Conservation (phyloP, 2,113 vertebrate species). For the Crotalus viridis region DNA sequence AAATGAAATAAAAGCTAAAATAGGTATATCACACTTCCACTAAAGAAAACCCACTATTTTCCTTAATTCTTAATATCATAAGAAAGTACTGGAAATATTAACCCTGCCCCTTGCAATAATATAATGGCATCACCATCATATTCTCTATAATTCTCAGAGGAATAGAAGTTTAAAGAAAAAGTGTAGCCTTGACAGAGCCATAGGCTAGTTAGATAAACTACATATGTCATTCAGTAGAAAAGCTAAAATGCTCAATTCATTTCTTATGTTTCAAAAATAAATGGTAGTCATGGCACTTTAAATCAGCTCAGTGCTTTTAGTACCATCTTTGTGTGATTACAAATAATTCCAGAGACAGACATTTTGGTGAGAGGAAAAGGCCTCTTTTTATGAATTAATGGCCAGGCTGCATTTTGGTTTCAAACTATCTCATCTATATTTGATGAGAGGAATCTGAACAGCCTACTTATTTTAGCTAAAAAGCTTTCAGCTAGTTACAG, state of each 20-base stretch:
- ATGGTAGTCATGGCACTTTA: background rate
- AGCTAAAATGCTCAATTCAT: background rate
- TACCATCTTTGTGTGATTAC: slow-evolving; percentile 11
- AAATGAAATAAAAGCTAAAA: background rate
- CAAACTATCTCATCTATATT: slow-evolving; percentile 30
- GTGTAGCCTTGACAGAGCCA: background rate
- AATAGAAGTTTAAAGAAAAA: background rate
- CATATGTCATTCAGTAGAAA: background rate
- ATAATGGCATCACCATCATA: background rate
- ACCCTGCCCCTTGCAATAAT: background rate
- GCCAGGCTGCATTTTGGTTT: slow-evolving; percentile 3
- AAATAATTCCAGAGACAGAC: slow-evolving; percentile 5
- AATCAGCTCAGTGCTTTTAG: slow-evolving; percentile 1
- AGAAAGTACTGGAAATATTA: background rate
- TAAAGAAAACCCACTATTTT: background rate
- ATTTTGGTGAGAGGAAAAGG: background rate
- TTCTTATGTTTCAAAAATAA: slow-evolving; percentile 19
- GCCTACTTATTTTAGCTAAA: slow-evolving; percentile 21
- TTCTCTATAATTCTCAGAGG: background rate
- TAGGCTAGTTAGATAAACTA: background rate
- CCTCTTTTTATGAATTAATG: slow-evolving; percentile 19
- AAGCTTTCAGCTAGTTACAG: slow-evolving; percentile 18
- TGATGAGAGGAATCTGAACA: slow-evolving; percentile 27
- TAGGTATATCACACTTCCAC: background rate
- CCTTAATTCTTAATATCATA: background rate